phyloP scores from a whole-genome alignment of 2,888 invertebrate genomes.

The Polydrusus cervinus region DNA sequence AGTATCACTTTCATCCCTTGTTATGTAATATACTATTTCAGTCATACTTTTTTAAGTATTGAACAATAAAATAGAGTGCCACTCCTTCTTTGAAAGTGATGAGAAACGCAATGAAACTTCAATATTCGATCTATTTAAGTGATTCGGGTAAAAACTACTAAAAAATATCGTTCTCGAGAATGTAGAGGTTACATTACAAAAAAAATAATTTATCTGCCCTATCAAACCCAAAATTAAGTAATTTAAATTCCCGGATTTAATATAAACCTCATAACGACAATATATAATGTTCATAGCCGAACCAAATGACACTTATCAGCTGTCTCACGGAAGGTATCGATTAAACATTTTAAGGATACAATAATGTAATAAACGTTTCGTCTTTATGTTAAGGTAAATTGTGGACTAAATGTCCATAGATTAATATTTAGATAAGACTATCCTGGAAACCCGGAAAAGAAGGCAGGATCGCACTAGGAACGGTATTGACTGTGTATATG shows the following conservation, averaged over 20 bases:
- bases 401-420: constrained; percentile 53
- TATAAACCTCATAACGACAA: constrained; percentile 29
- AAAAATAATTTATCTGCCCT: too few relatives aligned
- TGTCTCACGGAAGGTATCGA: constrained; percentile 57
- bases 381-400: constrained; percentile 59
- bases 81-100: too few relatives aligned
- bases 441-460: constrained; percentile 16
- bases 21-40: too few relatives aligned
- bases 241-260: constrained; percentile 49
- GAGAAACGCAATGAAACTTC: too few relatives aligned
- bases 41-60: too few relatives aligned
- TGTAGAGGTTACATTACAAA: too few relatives aligned
- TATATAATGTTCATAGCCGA: neutral
- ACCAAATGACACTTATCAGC: constrained; percentile 40
- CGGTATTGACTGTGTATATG: neutral
- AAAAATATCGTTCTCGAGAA: too few relatives aligned
- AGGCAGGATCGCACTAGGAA: constrained; percentile 21
- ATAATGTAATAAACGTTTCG: constrained; percentile 59
- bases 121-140: too few relatives aligned
- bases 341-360: constrained; percentile 58
- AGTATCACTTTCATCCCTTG: too few relatives aligned
- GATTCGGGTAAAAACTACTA: too few relatives aligned
- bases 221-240: constrained; percentile 42
- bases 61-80: too few relatives aligned
- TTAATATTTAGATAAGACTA: constrained; percentile 49